Conservation (phyloP, 1,140 invertebrate species). For the Yoshiicerus persimilis region DNA sequence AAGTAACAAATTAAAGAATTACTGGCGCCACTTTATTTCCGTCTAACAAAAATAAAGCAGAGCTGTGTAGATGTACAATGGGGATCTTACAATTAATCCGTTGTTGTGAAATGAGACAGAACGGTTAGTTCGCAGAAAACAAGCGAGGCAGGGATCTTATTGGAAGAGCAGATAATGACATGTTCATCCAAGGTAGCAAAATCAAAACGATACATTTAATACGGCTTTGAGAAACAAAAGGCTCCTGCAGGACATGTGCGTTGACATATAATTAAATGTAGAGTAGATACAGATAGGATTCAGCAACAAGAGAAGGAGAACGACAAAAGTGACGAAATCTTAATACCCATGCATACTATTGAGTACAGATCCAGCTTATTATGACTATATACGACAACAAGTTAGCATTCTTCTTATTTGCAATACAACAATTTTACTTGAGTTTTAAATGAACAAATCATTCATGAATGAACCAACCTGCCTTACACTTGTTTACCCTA, state of each 20-base stretch:
- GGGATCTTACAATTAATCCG: no score
- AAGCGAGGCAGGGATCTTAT: slow-evolving; percentile 14
- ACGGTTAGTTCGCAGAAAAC: slow-evolving; percentile 5
- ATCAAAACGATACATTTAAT: background rate
- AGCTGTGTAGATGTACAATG: no score
- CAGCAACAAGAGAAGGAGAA: background rate
- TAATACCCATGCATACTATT: background rate
- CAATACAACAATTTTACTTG: background rate
- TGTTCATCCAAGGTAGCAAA: slow-evolving; percentile 9
- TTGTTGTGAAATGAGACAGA: slow-evolving; percentile 17
- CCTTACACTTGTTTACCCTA: slow-evolving; percentile 19
- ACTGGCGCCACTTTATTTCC: slow-evolving; percentile 4
- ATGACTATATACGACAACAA: background rate
- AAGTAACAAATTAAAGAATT: slow-evolving; percentile 19
- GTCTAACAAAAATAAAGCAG: background rate
- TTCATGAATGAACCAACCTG: slow-evolving; percentile 22
- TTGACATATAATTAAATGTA: background rate
- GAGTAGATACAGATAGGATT: background rate
- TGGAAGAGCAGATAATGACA: slow-evolving; percentile 3
- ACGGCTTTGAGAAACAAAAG: background rate
- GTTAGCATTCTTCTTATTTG: background rate
- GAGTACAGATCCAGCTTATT: slow-evolving; percentile 21
- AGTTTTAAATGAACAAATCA: slow-evolving; percentile 15
- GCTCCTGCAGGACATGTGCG: slow-evolving; percentile 12
- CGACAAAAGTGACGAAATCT: slow-evolving; percentile 5